Evolutionary conservation across 2,888 invertebrate genomes (phyloP), one percentile per base, ranked within the genome.

Genomic region (Napeogenes sylphis): DNA sequence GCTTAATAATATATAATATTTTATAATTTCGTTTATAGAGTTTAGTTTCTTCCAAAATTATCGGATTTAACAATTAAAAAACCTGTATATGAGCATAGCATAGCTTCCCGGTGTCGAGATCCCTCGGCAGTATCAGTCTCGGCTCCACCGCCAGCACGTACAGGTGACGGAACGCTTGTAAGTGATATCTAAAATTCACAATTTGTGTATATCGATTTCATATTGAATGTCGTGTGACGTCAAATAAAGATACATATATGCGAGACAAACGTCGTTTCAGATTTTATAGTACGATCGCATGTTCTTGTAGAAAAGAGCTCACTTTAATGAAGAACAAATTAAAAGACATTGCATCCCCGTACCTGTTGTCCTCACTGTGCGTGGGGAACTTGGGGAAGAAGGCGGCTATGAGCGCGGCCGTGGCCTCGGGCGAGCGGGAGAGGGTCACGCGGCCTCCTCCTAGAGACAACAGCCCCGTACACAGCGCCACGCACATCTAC

Each of bases 341-440:
- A 5, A 12, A 10, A 10, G 42, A 53, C 35, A 33, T 54, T 30
- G 13, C n/a, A 35, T n/a, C 32, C 4, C 32, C n/a, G 59, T 75
- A 96, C 96, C 98, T 94, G 82, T 99, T 99, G 76, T 99, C 99
- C 78, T 97, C 97, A 75, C 98, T 97, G 79, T 98, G 98, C 1
- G 96, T 97, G 21, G 99, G 98, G 85, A 98, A 99, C 82, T 98
- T 98, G 0, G 99, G 99, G 85, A 98, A 99, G 81, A 99, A 95
- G 0, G 99, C 96, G 73, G 97, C 96, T 53, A 99, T 90, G 66
- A 99, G 87, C 0, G 98, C 97, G 0, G 98, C 99, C 8, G 99
- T 93, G 0, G 98, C 94, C 45, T 94, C 93, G 2, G 97, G 95
- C 2, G 95, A 93, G 59, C 97, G 95, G 13, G 95, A 93, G 38